A percentile compares a stretch with the other conserved stretches of the same genome.
phyloP scores from a whole-genome alignment of 2,113 vertebrate genomes.

The Cathartes aura region DNA sequence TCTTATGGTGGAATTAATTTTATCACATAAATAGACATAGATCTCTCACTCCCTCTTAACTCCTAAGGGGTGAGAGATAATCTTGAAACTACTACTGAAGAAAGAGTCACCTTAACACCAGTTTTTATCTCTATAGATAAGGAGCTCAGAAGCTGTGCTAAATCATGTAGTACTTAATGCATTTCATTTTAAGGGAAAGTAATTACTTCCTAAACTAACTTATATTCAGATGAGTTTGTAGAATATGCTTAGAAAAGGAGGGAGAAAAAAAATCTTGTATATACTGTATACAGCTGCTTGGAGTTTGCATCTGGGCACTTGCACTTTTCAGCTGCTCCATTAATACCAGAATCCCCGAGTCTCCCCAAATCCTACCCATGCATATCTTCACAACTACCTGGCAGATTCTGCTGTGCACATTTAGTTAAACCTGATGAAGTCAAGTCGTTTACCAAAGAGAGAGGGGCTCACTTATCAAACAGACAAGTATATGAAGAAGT shows the following conservation, averaged over 20 bases:
- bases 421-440: neutral
- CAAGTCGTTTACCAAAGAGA: neutral
- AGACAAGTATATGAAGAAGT: neutral
- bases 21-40: neutral
- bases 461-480: neutral
- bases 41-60: slow-evolving; percentile 8
- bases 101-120: neutral
- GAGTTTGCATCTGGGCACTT: neutral
- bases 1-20: slow-evolving; percentile 18
- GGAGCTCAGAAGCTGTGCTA: neutral
- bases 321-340: neutral
- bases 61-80: slow-evolving; percentile 3
- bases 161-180: neutral
- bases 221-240: neutral
- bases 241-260: neutral
- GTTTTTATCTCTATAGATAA: neutral
- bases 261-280: too few relatives aligned
- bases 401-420: neutral
- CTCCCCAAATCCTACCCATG: neutral
- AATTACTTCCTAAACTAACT: neutral
- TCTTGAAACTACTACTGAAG: neutral
- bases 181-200: neutral
- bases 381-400: neutral
- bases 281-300: neutral
- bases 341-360: neutral